These are phyloP conservation scores for Acronicta alni DNA, from an alignment of 2,888 invertebrate species.

Conservation along the genomic window DNA sequence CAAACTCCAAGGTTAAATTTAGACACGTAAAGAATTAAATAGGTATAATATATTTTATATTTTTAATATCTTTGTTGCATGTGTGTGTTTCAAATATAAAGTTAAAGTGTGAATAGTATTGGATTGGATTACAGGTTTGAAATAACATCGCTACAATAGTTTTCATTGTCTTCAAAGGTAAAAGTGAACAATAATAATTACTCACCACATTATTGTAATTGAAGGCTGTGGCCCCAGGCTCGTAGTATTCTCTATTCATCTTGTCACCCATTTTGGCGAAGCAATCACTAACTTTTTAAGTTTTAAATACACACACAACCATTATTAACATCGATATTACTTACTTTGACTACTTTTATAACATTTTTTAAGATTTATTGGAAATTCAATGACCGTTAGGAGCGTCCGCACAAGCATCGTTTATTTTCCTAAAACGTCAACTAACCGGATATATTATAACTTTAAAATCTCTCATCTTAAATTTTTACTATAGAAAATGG, in stretches of 20 bases:
- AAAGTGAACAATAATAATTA: slow-evolving; percentile 61
- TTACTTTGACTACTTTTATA: slow-evolving; percentile 39
- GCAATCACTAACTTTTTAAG: slow-evolving; percentile 64
- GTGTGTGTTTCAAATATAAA: neutral
- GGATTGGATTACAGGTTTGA: too few relatives aligned
- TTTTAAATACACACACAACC: slow-evolving; percentile 63
- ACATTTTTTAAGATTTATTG: slow-evolving; percentile 53
- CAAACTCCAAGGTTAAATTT: slow-evolving; percentile 49
- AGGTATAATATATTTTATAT: neutral
- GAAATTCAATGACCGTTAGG: slow-evolving; percentile 67
- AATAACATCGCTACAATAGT: slow-evolving; percentile 2
- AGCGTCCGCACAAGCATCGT: slow-evolving; percentile 82
- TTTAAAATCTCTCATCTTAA: slow-evolving; percentile 18
- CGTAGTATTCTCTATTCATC: slow-evolving; percentile 82
- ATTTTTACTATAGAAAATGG: slow-evolving; percentile 13
- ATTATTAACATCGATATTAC: slow-evolving; percentile 59
- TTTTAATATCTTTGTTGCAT: too few relatives aligned
- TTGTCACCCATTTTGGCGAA: slow-evolving; percentile 80
- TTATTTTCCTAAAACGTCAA: slow-evolving; percentile 27
- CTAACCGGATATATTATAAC: slow-evolving; percentile 4
- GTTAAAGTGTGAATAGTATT: neutral
- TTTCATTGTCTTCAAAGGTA: slow-evolving; percentile 38
- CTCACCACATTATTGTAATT: slow-evolving; percentile 87
- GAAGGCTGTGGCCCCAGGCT: slow-evolving; percentile 81
- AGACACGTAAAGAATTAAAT: neutral